Evolutionary conservation across 1,140 invertebrate species (phyloP).

Genomic region (Nixonia krombeini): DNA sequence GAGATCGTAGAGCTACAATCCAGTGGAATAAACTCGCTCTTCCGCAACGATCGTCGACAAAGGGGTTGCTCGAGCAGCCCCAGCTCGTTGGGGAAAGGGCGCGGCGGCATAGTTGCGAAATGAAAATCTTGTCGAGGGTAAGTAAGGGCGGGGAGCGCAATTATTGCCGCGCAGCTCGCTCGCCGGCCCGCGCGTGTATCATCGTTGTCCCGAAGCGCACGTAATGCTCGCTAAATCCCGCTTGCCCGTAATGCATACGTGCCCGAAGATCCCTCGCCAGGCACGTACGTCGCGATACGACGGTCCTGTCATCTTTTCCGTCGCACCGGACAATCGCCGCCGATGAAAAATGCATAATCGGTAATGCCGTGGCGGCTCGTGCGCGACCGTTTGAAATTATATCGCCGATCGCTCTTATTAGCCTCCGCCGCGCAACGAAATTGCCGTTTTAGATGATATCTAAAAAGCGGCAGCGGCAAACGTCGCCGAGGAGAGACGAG

Average conservation of each 20-base stretch:
- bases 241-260: conserved; percentile 64
- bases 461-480: too few species aligned
- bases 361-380: conserved; percentile 54
- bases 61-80: conserved; percentile 14
- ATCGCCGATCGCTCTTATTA: conserved; percentile 24
- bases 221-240: conserved; percentile 59
- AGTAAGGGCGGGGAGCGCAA: conserved; percentile 35
- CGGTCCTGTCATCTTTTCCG: conserved; percentile 10
- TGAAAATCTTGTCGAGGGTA: conserved; percentile 62
- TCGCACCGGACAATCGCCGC: conserved; percentile 41
- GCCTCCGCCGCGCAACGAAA: neutral
- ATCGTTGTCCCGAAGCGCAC: conserved; percentile 30
- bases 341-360: conserved; percentile 53
- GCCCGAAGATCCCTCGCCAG: conserved; percentile 19
- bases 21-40: conserved; percentile 5
- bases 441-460: too few species aligned
- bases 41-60: conserved; percentile 15
- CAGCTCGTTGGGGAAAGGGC: conserved; percentile 9
- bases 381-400: conserved; percentile 43
- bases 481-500: too few species aligned
- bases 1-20: too few species aligned
- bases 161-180: conserved; percentile 25
- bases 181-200: too few species aligned
- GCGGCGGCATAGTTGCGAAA: conserved; percentile 57
- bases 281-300: conserved; percentile 2